A percentile compares a stretch with the other conserved stretches of the same genome.
phyloP scores from a whole-genome alignment of 2,888 invertebrate genomes.

The Melieria omissa region DNA sequence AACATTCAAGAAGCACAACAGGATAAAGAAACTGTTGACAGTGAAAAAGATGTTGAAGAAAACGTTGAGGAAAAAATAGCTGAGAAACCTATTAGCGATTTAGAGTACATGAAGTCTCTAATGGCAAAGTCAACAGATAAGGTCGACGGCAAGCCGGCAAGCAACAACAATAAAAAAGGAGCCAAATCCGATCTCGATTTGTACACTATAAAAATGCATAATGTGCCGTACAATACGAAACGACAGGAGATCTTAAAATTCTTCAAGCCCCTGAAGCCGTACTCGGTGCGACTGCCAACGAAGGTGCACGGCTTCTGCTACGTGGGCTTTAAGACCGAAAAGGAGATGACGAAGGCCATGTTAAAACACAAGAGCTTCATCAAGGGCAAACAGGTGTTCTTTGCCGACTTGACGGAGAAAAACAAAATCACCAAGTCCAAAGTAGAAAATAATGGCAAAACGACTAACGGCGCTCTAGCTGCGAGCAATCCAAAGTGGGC shows the following conservation, averaged over 20 bases:
- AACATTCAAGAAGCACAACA: slow-evolving; percentile 44
- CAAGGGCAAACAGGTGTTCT: slow-evolving; percentile 74
- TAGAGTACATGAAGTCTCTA: slow-evolving; percentile 82
- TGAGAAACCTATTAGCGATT: slow-evolving; percentile 79
- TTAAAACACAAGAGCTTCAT: slow-evolving; percentile 87
- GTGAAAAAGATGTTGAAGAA: slow-evolving; percentile 58
- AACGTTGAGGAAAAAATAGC: slow-evolving; percentile 70
- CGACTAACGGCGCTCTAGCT: slow-evolving; percentile 29
- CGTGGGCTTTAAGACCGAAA: slow-evolving; percentile 88
- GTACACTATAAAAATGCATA: slow-evolving; percentile 79
- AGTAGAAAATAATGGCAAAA: slow-evolving; percentile 30
- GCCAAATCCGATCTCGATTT: slow-evolving; percentile 63
- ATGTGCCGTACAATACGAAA: slow-evolving; percentile 81
- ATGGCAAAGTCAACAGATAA: slow-evolving; percentile 59
- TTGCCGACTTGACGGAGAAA: slow-evolving; percentile 69
- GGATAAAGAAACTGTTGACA: slow-evolving; percentile 55
- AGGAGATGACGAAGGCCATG: slow-evolving; percentile 81
- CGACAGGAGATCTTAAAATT: slow-evolving; percentile 88
- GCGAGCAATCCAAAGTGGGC: slow-evolving; percentile 69
- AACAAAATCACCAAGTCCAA: slow-evolving; percentile 63
- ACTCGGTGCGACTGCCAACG: slow-evolving; percentile 82
- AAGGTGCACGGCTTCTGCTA: slow-evolving; percentile 86
- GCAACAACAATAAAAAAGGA: slow-evolving; percentile 53
- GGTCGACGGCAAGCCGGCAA: slow-evolving; percentile 1
- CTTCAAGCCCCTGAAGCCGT: slow-evolving; percentile 82